Evolutionary conservation across 2,113 vertebrate genomes (phyloP).

Genomic region (Suricata suricatta): DNA sequence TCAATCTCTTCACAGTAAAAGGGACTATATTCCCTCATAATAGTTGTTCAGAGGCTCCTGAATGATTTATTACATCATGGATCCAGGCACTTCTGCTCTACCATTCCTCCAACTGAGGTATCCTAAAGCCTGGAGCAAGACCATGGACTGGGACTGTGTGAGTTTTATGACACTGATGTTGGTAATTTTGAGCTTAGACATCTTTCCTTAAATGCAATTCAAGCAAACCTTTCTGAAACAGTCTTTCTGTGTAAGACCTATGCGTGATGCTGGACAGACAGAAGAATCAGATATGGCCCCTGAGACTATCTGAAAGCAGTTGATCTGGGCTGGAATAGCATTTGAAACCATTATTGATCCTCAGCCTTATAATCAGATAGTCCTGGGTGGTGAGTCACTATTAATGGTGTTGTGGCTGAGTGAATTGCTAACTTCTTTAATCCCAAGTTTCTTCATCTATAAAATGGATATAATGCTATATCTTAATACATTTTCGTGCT

Average conservation of each 20-base stretch:
- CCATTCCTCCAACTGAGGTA: neutral
- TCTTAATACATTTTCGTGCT: neutral
- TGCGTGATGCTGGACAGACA: neutral
- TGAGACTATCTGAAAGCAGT: neutral
- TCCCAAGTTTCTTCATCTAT: neutral
- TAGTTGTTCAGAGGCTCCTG: neutral
- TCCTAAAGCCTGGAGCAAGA: neutral
- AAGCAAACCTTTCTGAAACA: slow-evolving; percentile 10
- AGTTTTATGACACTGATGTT: slow-evolving; percentile 13
- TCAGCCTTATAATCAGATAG: neutral
- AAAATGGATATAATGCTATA: neutral
- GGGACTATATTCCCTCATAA: neutral
- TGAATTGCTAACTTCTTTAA: slow-evolving; percentile 24
- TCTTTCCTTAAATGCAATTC: neutral
- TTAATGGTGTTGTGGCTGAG: slow-evolving; percentile 32
- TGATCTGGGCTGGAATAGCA: neutral
- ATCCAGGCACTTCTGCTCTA: neutral
- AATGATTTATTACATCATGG: neutral
- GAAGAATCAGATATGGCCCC: neutral
- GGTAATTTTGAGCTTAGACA: slow-evolving; percentile 8
- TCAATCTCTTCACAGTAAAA: neutral
- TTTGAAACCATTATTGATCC: neutral
- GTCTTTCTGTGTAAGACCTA: neutral
- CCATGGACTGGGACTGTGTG: neutral
- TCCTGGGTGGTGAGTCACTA: slow-evolving; percentile 1